Evolutionary conservation across 2,888 invertebrate species (phyloP).

Genomic region (Chymomyza caudatula): DNA sequence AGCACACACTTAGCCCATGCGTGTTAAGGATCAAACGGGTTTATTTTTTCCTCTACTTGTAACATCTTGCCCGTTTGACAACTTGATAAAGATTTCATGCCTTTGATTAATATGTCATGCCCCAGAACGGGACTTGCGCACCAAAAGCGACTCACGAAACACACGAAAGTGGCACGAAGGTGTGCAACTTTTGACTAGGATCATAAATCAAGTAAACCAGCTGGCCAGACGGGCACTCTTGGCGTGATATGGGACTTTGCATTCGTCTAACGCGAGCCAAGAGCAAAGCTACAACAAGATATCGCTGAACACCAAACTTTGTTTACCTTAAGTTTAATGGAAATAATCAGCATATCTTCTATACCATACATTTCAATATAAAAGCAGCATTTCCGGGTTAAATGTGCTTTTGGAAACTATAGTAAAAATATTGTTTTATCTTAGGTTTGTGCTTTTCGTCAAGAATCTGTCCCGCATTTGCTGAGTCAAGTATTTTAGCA

Average conservation of each 20-base stretch:
- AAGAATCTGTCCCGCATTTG: too few relatives aligned
- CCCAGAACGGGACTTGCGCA: constrained; percentile 15
- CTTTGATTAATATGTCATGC: constrained; percentile 68
- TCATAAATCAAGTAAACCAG: constrained; percentile 54
- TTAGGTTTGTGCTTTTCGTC: too few relatives aligned
- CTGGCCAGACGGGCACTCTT: constrained; percentile 40
- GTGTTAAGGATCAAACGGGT: constrained; percentile 66
- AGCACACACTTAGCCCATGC: constrained; percentile 29
- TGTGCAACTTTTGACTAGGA: constrained; percentile 56
- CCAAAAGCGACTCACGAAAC: constrained; percentile 8
- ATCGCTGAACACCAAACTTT: neutral
- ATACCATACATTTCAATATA: too few relatives aligned
- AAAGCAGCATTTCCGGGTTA: too few relatives aligned
- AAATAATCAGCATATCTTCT: too few relatives aligned
- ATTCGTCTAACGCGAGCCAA: constrained; percentile 37
- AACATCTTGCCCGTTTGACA: constrained; percentile 49
- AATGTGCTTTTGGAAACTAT: too few relatives aligned
- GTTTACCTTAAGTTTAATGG: too few relatives aligned
- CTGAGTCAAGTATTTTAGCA: too few relatives aligned
- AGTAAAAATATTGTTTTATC: too few relatives aligned
- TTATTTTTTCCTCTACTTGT: constrained; percentile 7
- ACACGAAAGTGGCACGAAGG: constrained; percentile 35
- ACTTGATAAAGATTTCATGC: constrained; percentile 69
- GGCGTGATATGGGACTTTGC: constrained; percentile 28
- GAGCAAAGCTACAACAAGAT: neutral